Evolutionary conservation across 2,888 invertebrate genomes (phyloP).

Genomic region (Chirona hameri): DNA sequence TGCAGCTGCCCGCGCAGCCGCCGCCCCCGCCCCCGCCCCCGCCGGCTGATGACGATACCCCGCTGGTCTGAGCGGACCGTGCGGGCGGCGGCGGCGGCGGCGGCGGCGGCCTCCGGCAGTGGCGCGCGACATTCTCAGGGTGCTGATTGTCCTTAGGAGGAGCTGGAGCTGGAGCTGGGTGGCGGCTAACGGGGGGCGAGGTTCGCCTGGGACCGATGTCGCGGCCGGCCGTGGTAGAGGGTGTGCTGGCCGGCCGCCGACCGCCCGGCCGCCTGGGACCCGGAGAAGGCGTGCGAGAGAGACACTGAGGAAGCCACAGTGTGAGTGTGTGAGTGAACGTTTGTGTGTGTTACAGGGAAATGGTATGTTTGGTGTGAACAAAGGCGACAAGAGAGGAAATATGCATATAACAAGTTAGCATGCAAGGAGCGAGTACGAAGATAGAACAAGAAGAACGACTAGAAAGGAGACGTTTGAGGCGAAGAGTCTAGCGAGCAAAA

Average conservation of each 20-base stretch:
- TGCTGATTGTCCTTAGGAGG: slow-evolving; percentile 10
- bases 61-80: background rate
- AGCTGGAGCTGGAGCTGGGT: background rate
- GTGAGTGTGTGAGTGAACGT: background rate
- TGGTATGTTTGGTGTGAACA: too few relatives aligned
- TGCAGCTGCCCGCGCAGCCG: background rate
- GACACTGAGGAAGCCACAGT: background rate
- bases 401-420: background rate
- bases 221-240: background rate
- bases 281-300: background rate
- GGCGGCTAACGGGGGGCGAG: background rate
- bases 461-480: background rate
- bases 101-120: background rate
- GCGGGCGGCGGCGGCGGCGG: background rate
- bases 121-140: slow-evolving; percentile 13
- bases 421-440: background rate
- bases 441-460: background rate
- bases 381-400: too few relatives aligned
- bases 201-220: background rate
- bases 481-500: background rate
- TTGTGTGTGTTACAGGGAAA: background rate
- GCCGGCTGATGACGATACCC: background rate
- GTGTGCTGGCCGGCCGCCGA: background rate
- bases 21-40: background rate
- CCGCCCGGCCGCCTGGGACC: background rate